Percentiles rank a stretch among this genome's conserved stretches.
These are phyloP conservation scores for Polyploca ridens DNA, from an alignment of 2,888 invertebrate genomes.

Conservation along the genomic window DNA sequence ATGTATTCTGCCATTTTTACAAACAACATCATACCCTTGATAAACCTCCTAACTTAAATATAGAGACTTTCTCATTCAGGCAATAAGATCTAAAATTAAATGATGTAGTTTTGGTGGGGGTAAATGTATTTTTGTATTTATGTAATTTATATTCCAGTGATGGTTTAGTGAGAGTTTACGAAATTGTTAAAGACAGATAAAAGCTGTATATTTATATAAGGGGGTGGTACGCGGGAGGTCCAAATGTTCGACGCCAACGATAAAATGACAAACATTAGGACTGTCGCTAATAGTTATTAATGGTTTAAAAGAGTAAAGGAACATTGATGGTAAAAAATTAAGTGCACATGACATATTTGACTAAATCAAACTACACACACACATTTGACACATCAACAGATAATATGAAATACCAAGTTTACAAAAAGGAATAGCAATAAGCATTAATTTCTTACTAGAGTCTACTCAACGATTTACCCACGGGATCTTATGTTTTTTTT, in stretches of 20 bases:
- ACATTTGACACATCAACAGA: no score
- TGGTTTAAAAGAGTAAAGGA: conserved; percentile 46
- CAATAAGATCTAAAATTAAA: conserved; percentile 39
- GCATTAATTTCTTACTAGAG: no score
- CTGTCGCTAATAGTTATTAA: conserved; percentile 70
- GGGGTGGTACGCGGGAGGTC: conserved; percentile 76
- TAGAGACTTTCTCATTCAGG: not conserved
- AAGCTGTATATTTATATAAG: conserved; percentile 80
- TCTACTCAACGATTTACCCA: no score
- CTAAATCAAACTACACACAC: no score
- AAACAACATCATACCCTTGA: conserved; percentile 34
- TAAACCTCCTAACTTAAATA: not conserved
- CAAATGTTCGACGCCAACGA: conserved; percentile 58
- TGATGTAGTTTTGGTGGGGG: conserved; percentile 24
- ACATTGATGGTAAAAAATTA: not conserved
- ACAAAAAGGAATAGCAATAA: no score
- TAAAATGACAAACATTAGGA: conserved; percentile 71
- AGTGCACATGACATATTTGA: not conserved
- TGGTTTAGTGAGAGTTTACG: conserved; percentile 81
- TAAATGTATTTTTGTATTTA: conserved; percentile 46
- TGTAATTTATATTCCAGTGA: conserved; percentile 81
- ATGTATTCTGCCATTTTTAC: conserved; percentile 73
- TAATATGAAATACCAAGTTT: no score
- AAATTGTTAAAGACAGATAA: conserved; percentile 84
- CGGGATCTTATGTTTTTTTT: no score